Evolutionary conservation across 2,797 vertebrate species (phyloP), one percentile per base, ranked within the genome.

Genomic region (Pangasius macronema): DNA sequence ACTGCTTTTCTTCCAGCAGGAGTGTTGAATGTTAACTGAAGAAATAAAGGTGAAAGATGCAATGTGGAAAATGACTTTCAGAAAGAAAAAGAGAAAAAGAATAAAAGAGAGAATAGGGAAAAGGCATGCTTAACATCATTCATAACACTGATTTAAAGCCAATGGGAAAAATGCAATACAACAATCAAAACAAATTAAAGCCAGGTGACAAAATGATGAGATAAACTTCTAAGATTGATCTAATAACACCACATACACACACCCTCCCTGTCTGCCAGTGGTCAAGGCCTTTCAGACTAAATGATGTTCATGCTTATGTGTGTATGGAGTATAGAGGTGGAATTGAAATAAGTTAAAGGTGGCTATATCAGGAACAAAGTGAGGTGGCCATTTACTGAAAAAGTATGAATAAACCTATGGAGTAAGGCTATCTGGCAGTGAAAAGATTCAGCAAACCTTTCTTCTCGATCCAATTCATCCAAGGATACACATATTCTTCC

Each of bases 211-310:
- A 82, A 67, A 85, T 53, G 61, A 68, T 18, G 67, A 83, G 83
- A 88, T 46, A 46, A 46, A 46, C 46, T 46, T 46, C 46, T 46
- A 87, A 85, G 88, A 88, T 88, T 59, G 82, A 75, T 39, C 14
- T 39, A 82, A 83, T 55, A 77, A 18, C n/a, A 77, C 7, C 27
- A 36, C 72, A 79, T 11, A 84, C 55, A 7, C 13, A 24, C 46
- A 39, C 3, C 16, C 27, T 61, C 2, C 22, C 68, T 51, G 33
- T 61, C 86, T 59, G 30, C 4, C 76, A 51, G 30, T 86, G 90
- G 89, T 89, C 73, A 87, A 87, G 86, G 79, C 49, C 57, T 81
- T 68, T 49, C 24, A 57, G 33, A 76, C 51, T 85, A 63, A 51
- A 85, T 86, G 72, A 89, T 82, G 57, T 55, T 63, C 70, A 68